Conservation (phyloP, 2,888 invertebrate species). For the Seira sanloemensis region DNA sequence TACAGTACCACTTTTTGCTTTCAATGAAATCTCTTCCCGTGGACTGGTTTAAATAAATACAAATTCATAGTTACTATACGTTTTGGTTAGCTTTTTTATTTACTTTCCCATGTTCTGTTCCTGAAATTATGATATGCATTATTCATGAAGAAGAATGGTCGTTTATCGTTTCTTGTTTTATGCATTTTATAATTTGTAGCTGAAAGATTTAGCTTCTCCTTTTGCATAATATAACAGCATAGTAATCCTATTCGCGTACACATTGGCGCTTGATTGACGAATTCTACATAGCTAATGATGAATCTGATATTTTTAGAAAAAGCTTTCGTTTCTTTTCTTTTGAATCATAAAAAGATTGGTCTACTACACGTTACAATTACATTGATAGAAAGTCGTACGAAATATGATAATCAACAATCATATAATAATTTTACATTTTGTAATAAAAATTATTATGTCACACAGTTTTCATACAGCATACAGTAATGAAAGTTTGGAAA, state of each 20-base stretch:
- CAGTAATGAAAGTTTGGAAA: not conserved
- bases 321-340: not conserved
- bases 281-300: not conserved
- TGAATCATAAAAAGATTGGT: conserved; percentile 29
- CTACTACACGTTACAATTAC: no score
- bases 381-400: conserved; percentile 45
- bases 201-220: conserved; percentile 46
- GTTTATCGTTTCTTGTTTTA: not conserved
- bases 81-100: no score
- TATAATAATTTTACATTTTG: conserved; percentile 21
- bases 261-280: not conserved
- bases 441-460: not conserved
- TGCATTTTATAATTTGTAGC: conserved; percentile 27
- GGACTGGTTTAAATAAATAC: no score
- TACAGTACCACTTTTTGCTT: not conserved
- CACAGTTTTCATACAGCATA: not conserved
- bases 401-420: conserved; percentile 49
- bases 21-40: not conserved
- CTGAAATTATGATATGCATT: conserved; percentile 59
- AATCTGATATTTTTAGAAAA: not conserved
- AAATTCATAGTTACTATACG: no score
- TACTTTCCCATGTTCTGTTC: conserved; percentile 29
- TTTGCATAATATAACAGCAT: no score
- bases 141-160: conserved; percentile 56
- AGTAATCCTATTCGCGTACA: no score